Base-by-base conservation (phyloP, 1,140 invertebrate species). In the Halyomorpha halys region DNA sequence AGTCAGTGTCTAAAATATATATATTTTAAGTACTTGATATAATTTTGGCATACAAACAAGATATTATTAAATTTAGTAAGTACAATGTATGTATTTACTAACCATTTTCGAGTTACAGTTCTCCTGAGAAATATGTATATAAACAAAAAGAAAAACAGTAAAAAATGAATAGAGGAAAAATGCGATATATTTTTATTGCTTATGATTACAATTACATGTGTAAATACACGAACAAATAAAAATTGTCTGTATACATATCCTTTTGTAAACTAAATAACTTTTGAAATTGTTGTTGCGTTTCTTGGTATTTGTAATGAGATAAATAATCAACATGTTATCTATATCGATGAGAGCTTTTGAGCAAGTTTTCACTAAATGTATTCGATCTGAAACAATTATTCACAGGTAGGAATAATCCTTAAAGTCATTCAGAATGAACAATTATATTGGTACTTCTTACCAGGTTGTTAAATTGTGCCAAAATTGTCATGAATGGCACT, bases 101-200 rank as follows among this genome's bases (percentile, higher is more conserved):
- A 5, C 19, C 19, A 49, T 21, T 19, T 19, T 21, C 4, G 5
- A 49, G 47, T 18, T 2, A 49, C n/a, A 14, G 47, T 13, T 56
- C 19, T 56, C 3, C 15, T 27, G 15, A 56, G 8, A 9, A 23
- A 56, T 11, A 5, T 56, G 53, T 23, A 56, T 27, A 23, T 19
- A 23, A 56, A 27, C 53, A 49, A 49, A 49, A 19, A 21, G 11
- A 56, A 23, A 8, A 23, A 23, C 3, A 56, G 9, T 56, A 56
- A 21, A 56, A 56, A 15, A 14, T 56, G 14, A 16, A 11, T 11
- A 56, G 18, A 23, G 9, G 18, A 49, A 49, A 19, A 56, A 11
- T 56, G 53, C 53, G 19, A 56, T 56, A 56, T 56, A 56, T 56
- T 56, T 56, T 56, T 56, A 56, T 23, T 23, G 53, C 53, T 56